phyloP scores from a whole-genome alignment of 1,140 invertebrate species.

The Maniola jurtina region DNA sequence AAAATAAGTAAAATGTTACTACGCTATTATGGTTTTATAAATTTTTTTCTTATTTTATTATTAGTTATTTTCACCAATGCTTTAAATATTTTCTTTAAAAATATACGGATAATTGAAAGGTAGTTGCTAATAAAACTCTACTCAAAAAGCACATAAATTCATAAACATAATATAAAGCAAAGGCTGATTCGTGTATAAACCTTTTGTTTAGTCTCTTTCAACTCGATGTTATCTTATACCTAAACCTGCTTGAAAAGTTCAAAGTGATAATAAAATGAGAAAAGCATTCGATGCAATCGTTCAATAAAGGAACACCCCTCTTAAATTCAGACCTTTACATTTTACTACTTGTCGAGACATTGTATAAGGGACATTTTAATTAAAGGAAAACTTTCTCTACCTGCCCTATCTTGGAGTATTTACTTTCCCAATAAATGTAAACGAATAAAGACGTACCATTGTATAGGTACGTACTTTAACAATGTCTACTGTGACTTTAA shows the following conservation, averaged over 20 bases:
- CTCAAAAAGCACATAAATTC: too few relatives aligned
- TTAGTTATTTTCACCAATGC: neutral
- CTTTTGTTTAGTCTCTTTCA: too few relatives aligned
- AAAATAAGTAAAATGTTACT: constrained; percentile 6
- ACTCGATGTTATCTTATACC: too few relatives aligned
- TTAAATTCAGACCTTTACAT: neutral
- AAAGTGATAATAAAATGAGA: neutral
- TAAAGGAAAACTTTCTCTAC: constrained; percentile 22
- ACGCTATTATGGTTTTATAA: constrained; percentile 2
- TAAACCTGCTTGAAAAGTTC: too few relatives aligned
- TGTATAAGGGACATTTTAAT: constrained; percentile 18
- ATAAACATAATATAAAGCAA: too few relatives aligned
- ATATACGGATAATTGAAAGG: too few relatives aligned
- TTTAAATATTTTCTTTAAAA: too few relatives aligned
- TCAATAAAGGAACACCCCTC: neutral
- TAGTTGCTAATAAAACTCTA: too few relatives aligned
- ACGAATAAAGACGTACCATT: constrained; percentile 30
- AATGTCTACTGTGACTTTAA: constrained; percentile 41
- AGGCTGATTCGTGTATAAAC: too few relatives aligned
- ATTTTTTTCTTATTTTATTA: neutral
- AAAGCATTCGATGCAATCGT: neutral
- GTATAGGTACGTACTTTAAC: constrained; percentile 27
- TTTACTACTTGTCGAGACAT: constrained; percentile 6
- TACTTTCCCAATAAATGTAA: constrained; percentile 26
- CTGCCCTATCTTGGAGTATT: constrained; percentile 18